Evolutionary conservation across 2,113 vertebrate genomes (phyloP), one percentile per base, ranked within the genome.

Genomic region (Trogon melanurus): DNA sequence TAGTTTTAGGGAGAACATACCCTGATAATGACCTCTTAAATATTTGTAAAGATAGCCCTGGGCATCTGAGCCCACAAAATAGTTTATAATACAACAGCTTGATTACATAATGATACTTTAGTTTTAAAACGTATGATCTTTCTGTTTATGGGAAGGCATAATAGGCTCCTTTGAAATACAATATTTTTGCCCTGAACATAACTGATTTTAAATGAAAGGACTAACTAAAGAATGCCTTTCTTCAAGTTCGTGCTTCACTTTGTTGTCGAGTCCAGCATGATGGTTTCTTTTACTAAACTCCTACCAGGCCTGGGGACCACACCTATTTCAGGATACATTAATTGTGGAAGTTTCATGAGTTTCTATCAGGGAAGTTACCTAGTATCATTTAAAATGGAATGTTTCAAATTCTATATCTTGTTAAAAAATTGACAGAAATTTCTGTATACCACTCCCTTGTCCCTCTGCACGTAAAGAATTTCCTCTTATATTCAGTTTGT

Each of bases 81-180:
- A 97, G 93, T 96, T 97, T 96, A 97, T 96, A 96, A 97, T 97
- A 96, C 95, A 97, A 96, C 95, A 95, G 95, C 96, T 95, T 96
- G 96, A 97, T 96, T 96, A 94, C 96, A 96, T 97, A 97, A 96
- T 96, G 96, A 96, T 96, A 95, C 96, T 96, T 96, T 73, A 95
- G 92, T 97, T 96, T 95, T 96, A 91, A 95, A 96, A 97, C 80
- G 70, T 96, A 96, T 95, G 95, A 96, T 96, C 92, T 96, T 96
- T 96, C 92, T 97, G 96, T 97, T 96, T 96, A 96, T 97, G 91
- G 88, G 96, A 95, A 96, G 89, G 92, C 96, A 96, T 96, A 96
- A 96, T 95, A 96, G 92, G 86, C 84, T 95, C 84, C 94, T 96
- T 97, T 96, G 95, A 97, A 97, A 97, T 96, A 94, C 92, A 97